Percentiles rank a stretch among this genome's conserved stretches.
phyloP scores from a whole-genome alignment of 2,888 invertebrate species.

The Eledona agricola region DNA sequence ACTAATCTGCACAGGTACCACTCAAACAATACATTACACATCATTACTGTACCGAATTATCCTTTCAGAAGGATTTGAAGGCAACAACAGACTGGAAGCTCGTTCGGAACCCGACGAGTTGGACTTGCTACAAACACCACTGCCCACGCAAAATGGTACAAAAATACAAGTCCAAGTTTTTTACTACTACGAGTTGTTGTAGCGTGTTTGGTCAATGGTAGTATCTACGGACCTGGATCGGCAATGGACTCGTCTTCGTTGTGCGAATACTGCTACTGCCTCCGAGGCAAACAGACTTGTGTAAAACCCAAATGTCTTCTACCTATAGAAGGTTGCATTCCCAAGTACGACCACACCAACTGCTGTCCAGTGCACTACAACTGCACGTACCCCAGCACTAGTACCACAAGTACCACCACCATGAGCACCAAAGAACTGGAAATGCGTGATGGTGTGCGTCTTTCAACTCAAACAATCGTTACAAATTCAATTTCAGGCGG shows the following conservation, averaged over 20 bases:
- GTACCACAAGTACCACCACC: constrained; percentile 46
- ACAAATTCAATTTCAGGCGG: constrained; percentile 59
- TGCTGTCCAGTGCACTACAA: constrained; percentile 87
- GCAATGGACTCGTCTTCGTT: constrained; percentile 81
- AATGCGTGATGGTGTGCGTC: background rate
- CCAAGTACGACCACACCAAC: constrained; percentile 69
- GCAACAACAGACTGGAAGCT: constrained; percentile 54
- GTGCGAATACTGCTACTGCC: constrained; percentile 89
- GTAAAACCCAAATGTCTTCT: constrained; percentile 83
- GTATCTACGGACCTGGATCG: constrained; percentile 80
- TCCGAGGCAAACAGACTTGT: constrained; percentile 74
- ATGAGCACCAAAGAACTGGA: constrained; percentile 41
- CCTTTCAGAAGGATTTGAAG: constrained; percentile 33
- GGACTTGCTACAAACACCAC: constrained; percentile 37
- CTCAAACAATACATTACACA: background rate
- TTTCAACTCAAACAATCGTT: no score
- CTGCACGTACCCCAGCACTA: constrained; percentile 63
- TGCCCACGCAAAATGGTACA: background rate
- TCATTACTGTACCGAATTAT: constrained; percentile 40
- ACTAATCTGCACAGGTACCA: constrained; percentile 73
- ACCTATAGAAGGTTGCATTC: constrained; percentile 75
- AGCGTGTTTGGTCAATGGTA: constrained; percentile 78
- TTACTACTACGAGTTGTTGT: constrained; percentile 41
- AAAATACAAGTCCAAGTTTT: no score
- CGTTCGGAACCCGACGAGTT: constrained; percentile 52